Evolutionary conservation across 2,888 invertebrate genomes (phyloP).

Genomic region (Cephus sareptanus): DNA sequence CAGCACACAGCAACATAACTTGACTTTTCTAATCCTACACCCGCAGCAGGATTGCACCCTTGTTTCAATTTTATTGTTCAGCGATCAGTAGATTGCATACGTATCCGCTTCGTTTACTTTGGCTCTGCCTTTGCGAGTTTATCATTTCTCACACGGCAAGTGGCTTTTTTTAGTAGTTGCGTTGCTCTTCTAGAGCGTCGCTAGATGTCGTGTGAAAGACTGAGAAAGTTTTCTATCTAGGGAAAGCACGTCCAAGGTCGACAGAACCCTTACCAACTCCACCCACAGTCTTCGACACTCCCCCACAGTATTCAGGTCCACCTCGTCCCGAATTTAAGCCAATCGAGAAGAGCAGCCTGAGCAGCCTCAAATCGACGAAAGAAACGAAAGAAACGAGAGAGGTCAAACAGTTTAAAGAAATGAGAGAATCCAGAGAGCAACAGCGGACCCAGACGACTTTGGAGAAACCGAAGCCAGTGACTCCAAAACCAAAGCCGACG

Average conservation of each 20-base stretch:
- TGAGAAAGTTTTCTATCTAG: conserved; percentile 50
- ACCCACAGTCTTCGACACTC: conserved; percentile 71
- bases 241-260: conserved; percentile 60
- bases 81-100: too few relatives aligned
- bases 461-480: conserved; percentile 34
- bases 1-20: too few relatives aligned
- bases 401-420: conserved; percentile 24
- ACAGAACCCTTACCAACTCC: conserved; percentile 64
- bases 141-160: background rate
- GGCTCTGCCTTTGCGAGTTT: background rate
- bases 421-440: conserved; percentile 63
- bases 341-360: conserved; percentile 62
- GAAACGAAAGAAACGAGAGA: conserved; percentile 21
- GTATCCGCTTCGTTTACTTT: background rate
- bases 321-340: conserved; percentile 72
- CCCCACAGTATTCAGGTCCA: conserved; percentile 63
- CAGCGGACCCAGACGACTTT: conserved; percentile 47
- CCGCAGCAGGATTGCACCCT: too few relatives aligned
- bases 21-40: too few relatives aligned
- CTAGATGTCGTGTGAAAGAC: too few relatives aligned
- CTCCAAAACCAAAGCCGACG: conserved; percentile 20
- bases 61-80: too few relatives aligned
- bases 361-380: conserved; percentile 54
- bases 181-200: too few relatives aligned
- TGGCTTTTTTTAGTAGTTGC: background rate